Evolutionary conservation across 2,113 vertebrate species (phyloP).

Genomic region (Sterna hirundo): DNA sequence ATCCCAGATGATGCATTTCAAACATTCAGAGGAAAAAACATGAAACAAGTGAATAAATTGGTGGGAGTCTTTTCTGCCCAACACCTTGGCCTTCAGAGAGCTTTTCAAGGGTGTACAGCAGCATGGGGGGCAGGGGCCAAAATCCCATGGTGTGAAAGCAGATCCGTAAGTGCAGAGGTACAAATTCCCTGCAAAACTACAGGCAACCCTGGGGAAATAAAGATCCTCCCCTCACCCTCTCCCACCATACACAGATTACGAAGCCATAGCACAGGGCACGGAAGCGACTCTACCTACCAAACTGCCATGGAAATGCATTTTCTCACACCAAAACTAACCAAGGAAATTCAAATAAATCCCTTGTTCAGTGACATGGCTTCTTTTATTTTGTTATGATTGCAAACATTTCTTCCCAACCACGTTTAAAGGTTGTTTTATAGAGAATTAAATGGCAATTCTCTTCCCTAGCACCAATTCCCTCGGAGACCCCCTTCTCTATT

Average conservation of each 20-base stretch:
- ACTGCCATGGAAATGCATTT: slow-evolving; percentile 34
- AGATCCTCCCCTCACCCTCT: background rate
- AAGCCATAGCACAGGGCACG: background rate
- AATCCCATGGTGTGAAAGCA: background rate
- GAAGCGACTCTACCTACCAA: background rate
- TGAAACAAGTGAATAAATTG: background rate
- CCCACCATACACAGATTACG: background rate
- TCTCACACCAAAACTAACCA: slow-evolving; percentile 23
- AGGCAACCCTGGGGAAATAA: background rate
- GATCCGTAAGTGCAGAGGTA: background rate
- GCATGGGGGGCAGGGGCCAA: background rate
- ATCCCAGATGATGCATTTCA: background rate
- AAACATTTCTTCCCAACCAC: background rate
- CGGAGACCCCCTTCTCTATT: background rate
- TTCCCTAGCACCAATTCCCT: background rate
- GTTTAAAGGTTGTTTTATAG: slow-evolving; percentile 11
- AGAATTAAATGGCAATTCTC: slow-evolving; percentile 26
- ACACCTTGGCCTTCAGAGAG: background rate
- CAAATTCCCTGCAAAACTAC: background rate
- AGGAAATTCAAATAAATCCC: slow-evolving; percentile 45
- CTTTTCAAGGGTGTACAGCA: background rate
- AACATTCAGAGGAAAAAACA: background rate
- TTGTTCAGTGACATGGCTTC: background rate
- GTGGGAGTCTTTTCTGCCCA: background rate
- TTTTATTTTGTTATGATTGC: background rate